Evolutionary conservation across 2,888 invertebrate genomes (phyloP), one percentile per base, ranked within the genome.

Genomic region (Drosophila lutescens): DNA sequence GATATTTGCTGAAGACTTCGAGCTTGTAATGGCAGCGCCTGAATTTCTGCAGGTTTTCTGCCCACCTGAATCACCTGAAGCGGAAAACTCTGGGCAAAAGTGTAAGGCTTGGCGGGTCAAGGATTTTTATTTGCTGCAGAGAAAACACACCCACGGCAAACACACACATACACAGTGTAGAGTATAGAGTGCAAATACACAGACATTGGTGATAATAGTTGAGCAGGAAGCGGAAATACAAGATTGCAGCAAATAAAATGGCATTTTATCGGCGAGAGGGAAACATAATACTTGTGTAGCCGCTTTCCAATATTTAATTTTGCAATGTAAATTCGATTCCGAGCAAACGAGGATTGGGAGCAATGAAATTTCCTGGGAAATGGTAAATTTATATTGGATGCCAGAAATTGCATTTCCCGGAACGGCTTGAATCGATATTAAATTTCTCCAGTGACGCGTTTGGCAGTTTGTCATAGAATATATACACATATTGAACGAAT

Each of bases 71-170:
- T 30, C 38, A 36, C 51, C 38, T 44, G 15, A 32, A 66, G 67
- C 67, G 20, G 17, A 62, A 62, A 62, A 62, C 65, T 49, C 47
- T 41, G 32, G 17, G 26, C 26, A 41, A 41, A 40, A 63, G 41
- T 23, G 41, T 15, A 49, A 54, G 38, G 54, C 51, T 47, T 50
- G 50, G 46, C 47, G 76, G 85, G 81, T 87, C 81, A 81, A 81
- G 86, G 88, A 55, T 79, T 66, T 41, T 44, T 7, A 12, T 36
- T 59, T 70, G 26, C 55, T 63, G 57, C 80, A 66, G 62, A 43
- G 30, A 38, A 23, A 57, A 20, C 50, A 71, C 58, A 57, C 43
- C 41, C 49, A 47, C 50, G 30, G 10, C 12, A 26, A 9, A 30
- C 26, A n/a, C n/a, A n/a, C n/a, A n/a, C n/a, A n/a, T n/a, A n/a